These are phyloP conservation scores for Panzeria rudis DNA, from an alignment of 2,888 invertebrate genomes.

Conservation along the genomic window DNA sequence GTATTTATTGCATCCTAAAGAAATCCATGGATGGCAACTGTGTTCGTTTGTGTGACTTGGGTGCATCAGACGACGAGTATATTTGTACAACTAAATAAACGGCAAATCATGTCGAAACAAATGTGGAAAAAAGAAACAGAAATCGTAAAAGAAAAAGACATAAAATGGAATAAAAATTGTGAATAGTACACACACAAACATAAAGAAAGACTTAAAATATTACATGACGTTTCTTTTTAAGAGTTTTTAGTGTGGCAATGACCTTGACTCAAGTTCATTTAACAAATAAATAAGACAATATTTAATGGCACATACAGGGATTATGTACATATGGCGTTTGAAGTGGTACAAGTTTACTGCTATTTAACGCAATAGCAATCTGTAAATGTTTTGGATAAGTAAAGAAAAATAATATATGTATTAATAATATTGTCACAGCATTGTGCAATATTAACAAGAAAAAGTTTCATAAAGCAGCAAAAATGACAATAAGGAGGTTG, in stretches of 20 bases:
- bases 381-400: background rate
- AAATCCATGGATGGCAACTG: slow-evolving; percentile 31
- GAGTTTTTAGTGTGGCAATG: slow-evolving; percentile 69
- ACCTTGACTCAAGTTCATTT: slow-evolving; percentile 74
- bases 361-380: background rate
- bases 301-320: background rate
- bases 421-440: slow-evolving; percentile 5
- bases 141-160: slow-evolving; percentile 18
- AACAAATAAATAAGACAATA: slow-evolving; percentile 33
- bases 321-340: background rate
- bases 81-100: background rate
- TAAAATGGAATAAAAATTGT: slow-evolving; percentile 18
- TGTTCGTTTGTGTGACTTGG: slow-evolving; percentile 11
- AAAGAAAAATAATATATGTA: slow-evolving; percentile 8
- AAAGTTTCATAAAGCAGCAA: background rate
- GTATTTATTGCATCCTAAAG: slow-evolving; percentile 14
- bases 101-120: slow-evolving; percentile 27
- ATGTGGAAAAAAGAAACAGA: slow-evolving; percentile 28
- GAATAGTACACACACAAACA: background rate
- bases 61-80: slow-evolving; percentile 36
- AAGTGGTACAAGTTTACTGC: slow-evolving; percentile 38
- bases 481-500: slow-evolving; percentile 48
- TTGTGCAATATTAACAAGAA: slow-evolving; percentile 47
- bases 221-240: slow-evolving; percentile 43
- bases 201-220: slow-evolving; percentile 23